A percentile compares a stretch with the other conserved stretches of the same genome.
phyloP scores from a whole-genome alignment of 2,888 invertebrate species.

The Strigamia crassipes region DNA sequence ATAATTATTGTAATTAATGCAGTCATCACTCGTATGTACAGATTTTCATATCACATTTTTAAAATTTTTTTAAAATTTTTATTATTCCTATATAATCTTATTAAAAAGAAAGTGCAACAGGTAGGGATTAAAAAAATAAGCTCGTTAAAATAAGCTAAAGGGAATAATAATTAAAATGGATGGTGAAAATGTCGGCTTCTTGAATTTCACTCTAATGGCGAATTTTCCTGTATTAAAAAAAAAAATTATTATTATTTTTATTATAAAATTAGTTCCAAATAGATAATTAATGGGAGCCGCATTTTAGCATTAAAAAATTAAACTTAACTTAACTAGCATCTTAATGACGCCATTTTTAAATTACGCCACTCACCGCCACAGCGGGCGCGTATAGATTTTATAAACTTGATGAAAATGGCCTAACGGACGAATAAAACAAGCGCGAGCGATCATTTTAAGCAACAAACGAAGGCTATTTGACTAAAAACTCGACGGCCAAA shows the following conservation, averaged over 20 bases:
- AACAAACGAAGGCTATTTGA: too few species aligned
- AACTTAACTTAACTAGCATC: too few species aligned
- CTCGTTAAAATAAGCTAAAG: neutral
- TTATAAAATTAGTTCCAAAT: too few species aligned
- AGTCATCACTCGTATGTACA: neutral
- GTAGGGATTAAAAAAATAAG: neutral
- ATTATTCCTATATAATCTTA: constrained; percentile 7
- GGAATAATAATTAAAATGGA: neutral
- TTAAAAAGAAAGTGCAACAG: neutral
- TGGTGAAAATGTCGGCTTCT: neutral
- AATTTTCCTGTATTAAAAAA: neutral
- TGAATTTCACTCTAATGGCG: constrained; percentile 12
- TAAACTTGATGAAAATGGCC: too few species aligned
- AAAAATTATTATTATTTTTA: neutral
- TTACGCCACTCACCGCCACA: too few species aligned
- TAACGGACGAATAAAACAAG: too few species aligned
- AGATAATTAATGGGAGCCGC: too few species aligned
- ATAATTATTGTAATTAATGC: neutral
- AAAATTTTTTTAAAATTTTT: neutral
- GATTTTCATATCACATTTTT: neutral
- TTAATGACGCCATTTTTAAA: too few species aligned
- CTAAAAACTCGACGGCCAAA: too few species aligned
- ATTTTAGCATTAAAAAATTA: too few species aligned
- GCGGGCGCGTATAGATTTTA: too few species aligned
- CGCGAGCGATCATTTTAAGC: too few species aligned